These are phyloP conservation scores for Dolichomitus sp. DNA, from an alignment of 2,888 invertebrate genomes.

Conservation along the genomic window DNA sequence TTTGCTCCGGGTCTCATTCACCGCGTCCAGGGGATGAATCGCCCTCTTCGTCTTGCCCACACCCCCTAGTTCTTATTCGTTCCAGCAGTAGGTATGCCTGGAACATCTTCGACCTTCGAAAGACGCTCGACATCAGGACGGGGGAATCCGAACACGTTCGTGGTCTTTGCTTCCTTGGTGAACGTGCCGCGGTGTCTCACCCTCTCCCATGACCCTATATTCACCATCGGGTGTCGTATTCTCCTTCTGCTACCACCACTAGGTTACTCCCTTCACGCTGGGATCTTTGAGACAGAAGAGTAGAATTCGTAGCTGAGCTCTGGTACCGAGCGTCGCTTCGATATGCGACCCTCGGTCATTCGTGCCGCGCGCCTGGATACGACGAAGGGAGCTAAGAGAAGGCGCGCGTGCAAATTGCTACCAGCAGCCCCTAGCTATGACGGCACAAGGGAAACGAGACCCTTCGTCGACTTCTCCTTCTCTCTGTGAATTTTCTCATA, in stretches of 20 bases:
- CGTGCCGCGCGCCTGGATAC: constrained; percentile 35
- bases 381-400: constrained; percentile 19
- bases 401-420: constrained; percentile 62
- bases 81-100: constrained; percentile 36
- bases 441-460: constrained; percentile 1
- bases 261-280: not conserved
- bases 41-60: constrained; percentile 32
- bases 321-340: constrained; percentile 20
- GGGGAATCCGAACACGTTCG: constrained; percentile 64
- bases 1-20: constrained; percentile 73
- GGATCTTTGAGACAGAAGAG: constrained; percentile 21
- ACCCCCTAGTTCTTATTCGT: constrained; percentile 4
- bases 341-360: constrained; percentile 58
- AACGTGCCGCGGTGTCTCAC: constrained; percentile 63
- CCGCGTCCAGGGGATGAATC: constrained; percentile 55
- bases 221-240: constrained; percentile 13
- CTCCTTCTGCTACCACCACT: constrained; percentile 1
- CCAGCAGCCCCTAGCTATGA: constrained; percentile 30
- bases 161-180: constrained; percentile 46
- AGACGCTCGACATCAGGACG: constrained; percentile 32
- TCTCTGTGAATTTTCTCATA: constrained; percentile 47
- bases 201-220: constrained; percentile 5
- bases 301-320: constrained; percentile 30
- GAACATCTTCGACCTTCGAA: constrained; percentile 55
- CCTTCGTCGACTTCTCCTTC: constrained; percentile 32